phyloP scores from a whole-genome alignment of 2,113 vertebrate genomes.

The Cottus gobio region DNA sequence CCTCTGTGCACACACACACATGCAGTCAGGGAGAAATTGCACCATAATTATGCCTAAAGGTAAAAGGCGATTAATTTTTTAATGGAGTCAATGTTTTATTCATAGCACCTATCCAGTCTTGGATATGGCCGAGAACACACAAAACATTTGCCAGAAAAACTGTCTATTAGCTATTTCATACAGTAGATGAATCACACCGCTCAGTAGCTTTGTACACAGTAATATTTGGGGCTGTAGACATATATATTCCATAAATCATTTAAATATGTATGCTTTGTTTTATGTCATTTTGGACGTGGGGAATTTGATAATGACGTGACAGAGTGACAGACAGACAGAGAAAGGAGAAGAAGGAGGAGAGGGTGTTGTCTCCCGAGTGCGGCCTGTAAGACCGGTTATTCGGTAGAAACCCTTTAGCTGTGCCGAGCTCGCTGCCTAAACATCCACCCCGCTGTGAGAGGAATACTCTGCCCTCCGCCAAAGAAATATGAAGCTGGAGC shows the following conservation, averaged over 20 bases:
- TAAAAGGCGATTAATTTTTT: constrained; percentile 83
- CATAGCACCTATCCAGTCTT: constrained; percentile 72
- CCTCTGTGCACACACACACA: constrained; percentile 11
- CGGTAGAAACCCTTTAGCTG: constrained; percentile 63
- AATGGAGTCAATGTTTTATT: constrained; percentile 86
- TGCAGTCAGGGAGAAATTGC: constrained; percentile 66
- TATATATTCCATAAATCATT: constrained; percentile 26
- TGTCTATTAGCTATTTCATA: constrained; percentile 50
- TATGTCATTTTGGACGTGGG: not conserved
- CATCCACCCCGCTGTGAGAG: constrained; percentile 53
- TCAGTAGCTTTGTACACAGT: constrained; percentile 23
- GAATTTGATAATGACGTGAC: constrained; percentile 22
- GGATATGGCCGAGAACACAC: constrained; percentile 60
- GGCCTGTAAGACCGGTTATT: constrained; percentile 70
- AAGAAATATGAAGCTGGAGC: constrained; percentile 29
- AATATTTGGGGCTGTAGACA: constrained; percentile 19
- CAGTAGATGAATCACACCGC: constrained; percentile 33
- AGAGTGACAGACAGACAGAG: constrained; percentile 23
- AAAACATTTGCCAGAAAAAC: constrained; percentile 53
- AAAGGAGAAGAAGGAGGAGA: constrained; percentile 22
- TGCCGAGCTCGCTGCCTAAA: constrained; percentile 33
- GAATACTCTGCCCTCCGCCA: constrained; percentile 28
- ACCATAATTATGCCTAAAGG: constrained; percentile 81
- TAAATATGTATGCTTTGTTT: constrained; percentile 13
- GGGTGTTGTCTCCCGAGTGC: constrained; percentile 61